Base-by-base conservation (phyloP, 2,888 invertebrate species). In the Plusia festucae region DNA sequence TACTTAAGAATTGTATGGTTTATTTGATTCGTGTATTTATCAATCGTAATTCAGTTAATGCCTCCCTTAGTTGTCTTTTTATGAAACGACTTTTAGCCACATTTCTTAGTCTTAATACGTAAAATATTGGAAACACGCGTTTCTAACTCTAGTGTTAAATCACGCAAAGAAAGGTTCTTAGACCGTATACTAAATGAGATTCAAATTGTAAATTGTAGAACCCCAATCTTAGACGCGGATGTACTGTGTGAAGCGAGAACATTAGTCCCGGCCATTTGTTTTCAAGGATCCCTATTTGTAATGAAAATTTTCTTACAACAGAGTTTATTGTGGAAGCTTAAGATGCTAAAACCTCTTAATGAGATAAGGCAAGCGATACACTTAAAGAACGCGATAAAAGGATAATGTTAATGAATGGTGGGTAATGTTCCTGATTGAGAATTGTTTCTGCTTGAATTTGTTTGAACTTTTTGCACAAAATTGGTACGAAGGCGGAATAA, bases 181-280 rank as follows among this genome's bases (percentile, higher is more conserved):
- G 22, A 53, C 49, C 8, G 51, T 54, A 60, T 64, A 51, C 20
- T 34, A 56, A 58, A 52, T 49, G 70, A 61, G 61, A 68, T 70
- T 79, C 74, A 74, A 81, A 79, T 77, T 65, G 73, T 73, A 73
- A 81, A 81, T 81, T 70, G 76, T 66, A 54, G 69, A 70, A 65
- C 66, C 76, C 61, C 69, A 79, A 78, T 78, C 70, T 81, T 78
- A 49, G 44, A 58, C 30, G 5, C 60, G 69, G 73, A 70, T 73
- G 53, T 30, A 34, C 64, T 52, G 61, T 66, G 70, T 49, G 68
- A 65, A 58, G 64, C 52, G 54, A 49, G 60, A 70, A 68, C 64
- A 76, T 79, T 74, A 67, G 70, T 71, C 70, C 68, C 52, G 59
- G 24, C 56, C 76, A 78, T 79, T 78, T 78, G 73, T 78, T n/a